These are phyloP conservation scores for Ibycter americanus DNA, from an alignment of 2,797 vertebrate species.

Conservation along the genomic window DNA sequence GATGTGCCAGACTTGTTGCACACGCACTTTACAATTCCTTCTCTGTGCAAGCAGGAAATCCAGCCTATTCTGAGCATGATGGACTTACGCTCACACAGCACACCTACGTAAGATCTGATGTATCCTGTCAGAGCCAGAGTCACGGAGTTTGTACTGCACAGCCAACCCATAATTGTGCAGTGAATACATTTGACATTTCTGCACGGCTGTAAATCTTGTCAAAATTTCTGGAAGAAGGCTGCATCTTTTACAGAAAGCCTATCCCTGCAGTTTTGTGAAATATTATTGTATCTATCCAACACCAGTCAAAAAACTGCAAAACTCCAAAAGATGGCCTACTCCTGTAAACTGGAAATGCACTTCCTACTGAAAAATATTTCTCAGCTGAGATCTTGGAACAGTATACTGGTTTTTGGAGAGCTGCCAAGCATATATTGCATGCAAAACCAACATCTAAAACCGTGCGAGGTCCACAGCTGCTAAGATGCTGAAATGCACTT, in stretches of 20 bases:
- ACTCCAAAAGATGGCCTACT: background rate
- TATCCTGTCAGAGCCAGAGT: background rate
- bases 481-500: slow-evolving; percentile 60
- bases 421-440: slow-evolving; percentile 56
- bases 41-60: background rate
- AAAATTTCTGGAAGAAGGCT: background rate
- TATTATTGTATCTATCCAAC: background rate
- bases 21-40: slow-evolving; percentile 30
- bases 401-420: slow-evolving; percentile 32
- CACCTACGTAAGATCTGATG: background rate
- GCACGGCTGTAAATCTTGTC: background rate
- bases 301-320: background rate
- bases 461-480: slow-evolving; percentile 11
- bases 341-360: slow-evolving; percentile 18
- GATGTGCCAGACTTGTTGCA: slow-evolving; percentile 68
- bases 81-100: background rate
- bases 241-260: background rate
- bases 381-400: slow-evolving; percentile 56
- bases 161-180: background rate
- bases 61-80: background rate
- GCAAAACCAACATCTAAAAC: slow-evolving; percentile 35
- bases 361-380: slow-evolving; percentile 58
- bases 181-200: background rate
- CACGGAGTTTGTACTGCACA: background rate
- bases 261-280: background rate